These are phyloP conservation scores for Sturnira hondurensis DNA, from an alignment of 2,113 vertebrate species.

Conservation along the genomic window DNA sequence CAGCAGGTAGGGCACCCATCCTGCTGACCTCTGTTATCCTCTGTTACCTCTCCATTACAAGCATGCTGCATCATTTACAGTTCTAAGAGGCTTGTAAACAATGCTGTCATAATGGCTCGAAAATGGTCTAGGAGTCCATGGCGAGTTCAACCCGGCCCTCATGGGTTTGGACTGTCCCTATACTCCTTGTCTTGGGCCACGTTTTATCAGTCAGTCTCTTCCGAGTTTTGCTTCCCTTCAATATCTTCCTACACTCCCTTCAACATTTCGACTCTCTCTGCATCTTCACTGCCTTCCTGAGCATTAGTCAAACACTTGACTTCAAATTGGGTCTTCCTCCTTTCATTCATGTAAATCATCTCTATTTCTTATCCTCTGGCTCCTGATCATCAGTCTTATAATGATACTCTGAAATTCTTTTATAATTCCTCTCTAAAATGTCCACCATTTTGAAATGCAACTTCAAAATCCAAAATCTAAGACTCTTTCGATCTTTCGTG, in stretches of 20 bases:
- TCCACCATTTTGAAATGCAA: neutral
- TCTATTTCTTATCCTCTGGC: neutral
- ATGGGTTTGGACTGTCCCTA: no score
- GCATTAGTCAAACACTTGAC: neutral
- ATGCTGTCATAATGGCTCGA: neutral
- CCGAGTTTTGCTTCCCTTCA: neutral
- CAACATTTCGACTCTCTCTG: neutral
- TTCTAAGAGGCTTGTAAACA: slow-evolving; percentile 7
- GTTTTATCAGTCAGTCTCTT: neutral
- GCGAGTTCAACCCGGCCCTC: neutral
- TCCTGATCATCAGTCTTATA: neutral
- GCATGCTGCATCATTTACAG: neutral
- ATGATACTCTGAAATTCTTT: neutral
- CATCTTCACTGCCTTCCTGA: neutral
- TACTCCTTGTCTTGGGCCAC: rapidly evolving
- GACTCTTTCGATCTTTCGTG: neutral
- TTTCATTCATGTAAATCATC: neutral
- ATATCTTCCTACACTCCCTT: neutral
- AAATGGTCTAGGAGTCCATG: neutral
- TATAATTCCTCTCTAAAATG: neutral
- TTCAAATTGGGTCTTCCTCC: neutral
- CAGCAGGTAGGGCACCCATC: neutral
- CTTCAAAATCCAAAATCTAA: neutral
- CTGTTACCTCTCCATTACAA: slow-evolving; percentile 14
- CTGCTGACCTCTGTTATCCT: neutral